Conservation (phyloP, 2,888 invertebrate species). For the Amphipoea oculea region DNA sequence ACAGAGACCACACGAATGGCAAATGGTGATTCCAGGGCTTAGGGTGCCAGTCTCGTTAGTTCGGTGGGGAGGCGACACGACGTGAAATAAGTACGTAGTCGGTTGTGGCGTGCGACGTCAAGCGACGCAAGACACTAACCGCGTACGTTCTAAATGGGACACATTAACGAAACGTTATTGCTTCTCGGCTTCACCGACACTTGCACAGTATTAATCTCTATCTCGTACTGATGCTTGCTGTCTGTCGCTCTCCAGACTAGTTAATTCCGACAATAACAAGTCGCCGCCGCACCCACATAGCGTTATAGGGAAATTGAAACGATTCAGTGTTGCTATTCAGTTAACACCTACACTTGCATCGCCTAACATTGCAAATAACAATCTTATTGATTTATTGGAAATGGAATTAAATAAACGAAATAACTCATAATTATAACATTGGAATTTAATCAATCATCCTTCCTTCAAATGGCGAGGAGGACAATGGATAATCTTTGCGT, state of each 20-base stretch:
- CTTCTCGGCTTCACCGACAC: conserved; percentile 85
- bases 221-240: conserved; percentile 79
- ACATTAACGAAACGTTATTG: conserved; percentile 89
- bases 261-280: conserved; percentile 78
- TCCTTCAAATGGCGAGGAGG: too few relatives aligned
- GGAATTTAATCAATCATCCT: conserved; percentile 44
- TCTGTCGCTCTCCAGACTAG: conserved; percentile 74
- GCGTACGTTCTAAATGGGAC: conserved; percentile 86
- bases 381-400: conserved; percentile 4
- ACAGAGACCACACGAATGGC: conserved; percentile 83
- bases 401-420: conserved; percentile 32
- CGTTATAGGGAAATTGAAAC: conserved; percentile 53
- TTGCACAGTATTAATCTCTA: conserved; percentile 87
- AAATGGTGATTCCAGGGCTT: conserved; percentile 86
- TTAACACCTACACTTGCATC: conserved; percentile 38
- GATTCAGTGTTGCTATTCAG: conserved; percentile 48
- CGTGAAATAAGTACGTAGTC: conserved; percentile 78
- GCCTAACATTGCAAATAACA: conserved; percentile 21
- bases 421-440: conserved; percentile 19
- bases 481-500: too few relatives aligned
- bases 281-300: conserved; percentile 45
- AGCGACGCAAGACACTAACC: conserved; percentile 84
- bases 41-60: conserved; percentile 83
- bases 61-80: conserved; percentile 73
- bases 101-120: conserved; percentile 78